A percentile compares a stretch with the other conserved stretches of the same genome.
Evolutionary conservation across 2,797 vertebrate species (phyloP).

Genomic region (Sebastolobus altivelis): DNA sequence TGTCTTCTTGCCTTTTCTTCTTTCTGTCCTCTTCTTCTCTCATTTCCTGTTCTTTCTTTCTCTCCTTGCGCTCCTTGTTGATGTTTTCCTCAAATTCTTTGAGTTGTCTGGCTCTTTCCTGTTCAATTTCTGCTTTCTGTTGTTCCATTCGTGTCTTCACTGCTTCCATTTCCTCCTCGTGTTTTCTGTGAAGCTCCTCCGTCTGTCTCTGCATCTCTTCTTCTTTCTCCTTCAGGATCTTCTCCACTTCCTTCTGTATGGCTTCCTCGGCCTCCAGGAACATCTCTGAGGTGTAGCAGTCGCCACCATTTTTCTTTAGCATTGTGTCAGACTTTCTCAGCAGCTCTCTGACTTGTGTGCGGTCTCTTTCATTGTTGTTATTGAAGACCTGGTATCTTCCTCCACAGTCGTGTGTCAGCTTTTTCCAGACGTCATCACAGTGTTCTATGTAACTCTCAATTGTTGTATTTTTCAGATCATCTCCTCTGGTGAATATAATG

Average conservation of each 20-base stretch:
- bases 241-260: neutral
- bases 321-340: neutral
- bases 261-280: slow-evolving; percentile 31
- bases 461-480: too few species aligned
- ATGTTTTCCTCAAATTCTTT: slow-evolving; percentile 2
- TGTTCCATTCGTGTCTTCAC: neutral
- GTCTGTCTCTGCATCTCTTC: neutral
- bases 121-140: neutral
- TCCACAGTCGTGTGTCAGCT: neutral
- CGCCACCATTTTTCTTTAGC: slow-evolving; percentile 1
- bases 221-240: neutral
- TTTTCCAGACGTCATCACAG: neutral
- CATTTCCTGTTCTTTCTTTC: neutral
- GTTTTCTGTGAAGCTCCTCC: neutral
- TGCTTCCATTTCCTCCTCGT: neutral
- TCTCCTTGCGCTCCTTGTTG: neutral
- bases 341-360: neutral
- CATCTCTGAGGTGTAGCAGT: slow-evolving; percentile 33
- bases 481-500: too few species aligned
- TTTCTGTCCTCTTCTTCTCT: neutral
- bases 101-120: neutral
- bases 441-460: neutral
- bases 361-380: neutral
- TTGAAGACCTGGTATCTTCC: neutral
- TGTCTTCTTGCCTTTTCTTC: neutral